Percentiles rank a stretch among this genome's conserved stretches.
These are phyloP conservation scores for Eudasyphora cyanicolor DNA, from an alignment of 2,888 invertebrate species.

Conservation along the genomic window DNA sequence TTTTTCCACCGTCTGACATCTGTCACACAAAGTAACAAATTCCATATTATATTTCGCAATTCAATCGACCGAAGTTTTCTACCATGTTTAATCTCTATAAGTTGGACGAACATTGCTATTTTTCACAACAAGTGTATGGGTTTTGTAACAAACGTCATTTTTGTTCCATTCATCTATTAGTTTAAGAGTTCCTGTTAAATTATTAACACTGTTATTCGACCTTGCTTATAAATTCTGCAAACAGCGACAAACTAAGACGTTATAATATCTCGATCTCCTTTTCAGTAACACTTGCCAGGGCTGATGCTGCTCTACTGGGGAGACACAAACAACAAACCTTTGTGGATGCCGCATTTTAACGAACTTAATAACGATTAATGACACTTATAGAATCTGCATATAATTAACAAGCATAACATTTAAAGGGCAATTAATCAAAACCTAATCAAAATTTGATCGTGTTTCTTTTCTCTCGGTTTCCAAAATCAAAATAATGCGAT, in stretches of 20 bases:
- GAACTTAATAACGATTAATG: slow-evolving; percentile 32
- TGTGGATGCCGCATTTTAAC: not conserved
- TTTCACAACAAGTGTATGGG: too few relatives aligned
- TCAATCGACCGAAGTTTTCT: too few relatives aligned
- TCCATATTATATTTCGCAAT: too few relatives aligned
- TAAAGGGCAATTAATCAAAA: slow-evolving; percentile 41
- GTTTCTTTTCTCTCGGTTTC: not conserved
- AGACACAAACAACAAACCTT: not conserved
- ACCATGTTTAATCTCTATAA: too few relatives aligned
- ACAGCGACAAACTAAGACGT: not conserved
- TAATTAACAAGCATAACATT: slow-evolving; percentile 38
- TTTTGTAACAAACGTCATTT: too few relatives aligned
- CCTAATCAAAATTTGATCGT: slow-evolving; percentile 37
- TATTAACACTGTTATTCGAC: not conserved
- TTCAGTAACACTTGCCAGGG: not conserved
- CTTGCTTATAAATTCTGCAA: not conserved
- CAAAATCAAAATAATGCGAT: not conserved
- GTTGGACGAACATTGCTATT: too few relatives aligned
- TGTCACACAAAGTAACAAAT: too few relatives aligned
- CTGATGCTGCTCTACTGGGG: not conserved
- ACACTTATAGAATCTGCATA: slow-evolving; percentile 27
- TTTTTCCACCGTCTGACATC: too few relatives aligned
- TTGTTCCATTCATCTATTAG: too few relatives aligned
- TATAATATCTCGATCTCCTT: not conserved
- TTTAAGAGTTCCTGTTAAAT: too few relatives aligned